These are phyloP conservation scores for Tiaroga cobitis DNA, from an alignment of 2,797 vertebrate genomes.

Conservation along the genomic window DNA sequence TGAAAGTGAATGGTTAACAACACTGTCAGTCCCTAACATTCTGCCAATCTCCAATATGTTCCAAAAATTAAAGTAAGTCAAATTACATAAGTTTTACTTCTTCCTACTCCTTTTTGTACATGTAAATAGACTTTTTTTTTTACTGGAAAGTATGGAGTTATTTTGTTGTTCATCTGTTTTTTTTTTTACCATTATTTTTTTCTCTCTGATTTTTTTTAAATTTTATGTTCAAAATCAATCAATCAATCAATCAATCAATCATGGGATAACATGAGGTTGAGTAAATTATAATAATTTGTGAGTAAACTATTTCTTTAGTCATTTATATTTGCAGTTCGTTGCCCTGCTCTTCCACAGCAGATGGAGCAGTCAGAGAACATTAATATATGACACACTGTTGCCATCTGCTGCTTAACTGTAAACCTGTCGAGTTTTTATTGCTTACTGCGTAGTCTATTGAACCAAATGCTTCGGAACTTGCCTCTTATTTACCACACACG, in stretches of 20 bases:
- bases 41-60: not conserved
- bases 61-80: not conserved
- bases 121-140: too few species aligned
- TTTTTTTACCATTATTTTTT: too few species aligned
- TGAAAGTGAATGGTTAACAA: not conserved
- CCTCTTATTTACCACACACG: not conserved
- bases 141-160: too few species aligned
- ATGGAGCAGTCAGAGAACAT: not conserved
- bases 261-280: not conserved
- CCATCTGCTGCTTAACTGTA: conserved; percentile 41
- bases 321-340: not conserved
- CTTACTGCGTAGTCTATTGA: not conserved
- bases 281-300: not conserved
- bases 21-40: not conserved
- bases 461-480: not conserved
- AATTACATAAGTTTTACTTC: too few species aligned
- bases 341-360: not conserved
- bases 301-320: not conserved
- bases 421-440: conserved; percentile 22
- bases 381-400: conserved; percentile 39
- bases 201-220: too few species aligned
- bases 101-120: too few species aligned
- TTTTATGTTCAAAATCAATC: too few species aligned
- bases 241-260: too few species aligned
- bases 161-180: too few species aligned